Evolutionary conservation across 2,113 vertebrate genomes (phyloP).

Genomic region (Sphyrna mokarran): DNA sequence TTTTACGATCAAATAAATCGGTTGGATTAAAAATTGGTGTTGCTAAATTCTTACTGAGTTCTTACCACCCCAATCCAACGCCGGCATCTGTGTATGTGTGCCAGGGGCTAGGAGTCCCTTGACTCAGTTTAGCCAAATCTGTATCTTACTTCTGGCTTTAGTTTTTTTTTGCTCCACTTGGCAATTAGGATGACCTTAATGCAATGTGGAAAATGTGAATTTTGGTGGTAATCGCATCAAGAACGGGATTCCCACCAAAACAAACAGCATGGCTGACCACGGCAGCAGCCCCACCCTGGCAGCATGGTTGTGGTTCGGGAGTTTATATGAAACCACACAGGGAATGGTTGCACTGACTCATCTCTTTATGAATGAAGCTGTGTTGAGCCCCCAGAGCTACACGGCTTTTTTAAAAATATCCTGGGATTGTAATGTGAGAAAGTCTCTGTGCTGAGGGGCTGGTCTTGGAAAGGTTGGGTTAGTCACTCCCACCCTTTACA

Average conservation of each 20-base stretch:
- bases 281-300: background rate
- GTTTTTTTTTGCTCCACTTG: background rate
- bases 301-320: background rate
- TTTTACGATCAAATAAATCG: too few relatives aligned
- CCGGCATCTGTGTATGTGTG: too few relatives aligned
- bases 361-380: background rate
- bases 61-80: too few relatives aligned
- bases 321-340: background rate
- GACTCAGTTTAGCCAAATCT: background rate
- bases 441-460: constrained; percentile 11
- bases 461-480: background rate
- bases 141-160: background rate
- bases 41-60: too few relatives aligned
- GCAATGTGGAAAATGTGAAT: constrained; percentile 25
- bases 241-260: constrained; percentile 7
- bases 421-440: constrained; percentile 18
- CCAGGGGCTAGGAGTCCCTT: too few relatives aligned
- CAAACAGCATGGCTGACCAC: background rate
- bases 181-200: background rate
- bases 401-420: background rate
- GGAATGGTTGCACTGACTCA: constrained; percentile 3
- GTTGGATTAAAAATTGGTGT: too few relatives aligned
- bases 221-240: background rate
- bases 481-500: background rate
- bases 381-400: constrained; percentile 6